Base-by-base conservation (phyloP, 2,888 invertebrate species). In the Anthophora plumipes region DNA sequence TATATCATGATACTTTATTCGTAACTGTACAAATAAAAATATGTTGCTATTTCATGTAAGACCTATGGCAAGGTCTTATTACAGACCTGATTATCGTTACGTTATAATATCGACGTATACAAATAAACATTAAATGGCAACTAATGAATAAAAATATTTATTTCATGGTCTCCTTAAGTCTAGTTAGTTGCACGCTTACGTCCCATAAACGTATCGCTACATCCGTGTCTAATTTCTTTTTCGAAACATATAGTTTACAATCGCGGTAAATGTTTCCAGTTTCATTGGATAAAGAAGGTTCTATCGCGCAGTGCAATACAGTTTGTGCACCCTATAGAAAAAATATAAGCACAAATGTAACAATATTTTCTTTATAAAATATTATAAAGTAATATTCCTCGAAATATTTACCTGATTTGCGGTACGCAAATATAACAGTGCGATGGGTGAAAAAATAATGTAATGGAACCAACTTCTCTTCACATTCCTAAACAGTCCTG, bases 181-280 rank as follows among this genome's bases (percentile, higher is more conserved):
- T 90, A 48, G 93, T 93, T 84, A 96, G 89, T 82, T 95, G 94
- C 81, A 95, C 95, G 92, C 96, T 96, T 68, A 95, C 94, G 61
- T 95, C 94, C 97, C 97, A 98, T 22, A 98, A 94, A 84, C 95
- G 95, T 31, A 92, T 92, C 69, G 96, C 96, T 14, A 95, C 94
- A 4, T 95, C 95, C 71, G 95, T 95, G 77, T 96, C 95, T 87
- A 96, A 95, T 31, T 95, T 93, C 64, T 95, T 94, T 80, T 95
- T 95, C 0, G 96, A 95, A 66, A 94, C 94, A 91, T 95, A 96
- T 71, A 95, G 94, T 37, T 94, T 94, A 89, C 97, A 97, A 92
- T 97, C 96, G 60, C 96, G 95, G 92, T 97, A 98, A 90, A 97
- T 95, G 84, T 94, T 94, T 12, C 98, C 98, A 22, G 95, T 95